phyloP scores from a whole-genome alignment of 2,113 vertebrate species.

The Irena cyanogastra region DNA sequence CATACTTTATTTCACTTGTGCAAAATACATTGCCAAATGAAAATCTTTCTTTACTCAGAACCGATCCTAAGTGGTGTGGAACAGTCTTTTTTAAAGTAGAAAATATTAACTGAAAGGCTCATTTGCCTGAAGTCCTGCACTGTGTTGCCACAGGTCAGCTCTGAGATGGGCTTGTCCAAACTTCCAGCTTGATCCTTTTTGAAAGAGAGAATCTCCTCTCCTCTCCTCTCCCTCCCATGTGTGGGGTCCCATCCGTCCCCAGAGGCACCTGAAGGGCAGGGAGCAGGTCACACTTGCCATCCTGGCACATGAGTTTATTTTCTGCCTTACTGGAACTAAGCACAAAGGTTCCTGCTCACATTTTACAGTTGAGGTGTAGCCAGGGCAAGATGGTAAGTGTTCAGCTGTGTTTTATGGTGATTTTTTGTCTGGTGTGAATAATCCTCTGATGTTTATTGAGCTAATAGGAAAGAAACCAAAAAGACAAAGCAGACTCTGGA shows the following conservation, averaged over 20 bases:
- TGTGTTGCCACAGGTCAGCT: neutral
- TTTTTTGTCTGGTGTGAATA: neutral
- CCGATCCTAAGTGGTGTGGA: neutral
- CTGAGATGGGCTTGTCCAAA: neutral
- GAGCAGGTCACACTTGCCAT: neutral
- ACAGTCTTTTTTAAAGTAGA: neutral
- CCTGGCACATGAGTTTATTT: neutral
- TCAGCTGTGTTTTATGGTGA: neutral
- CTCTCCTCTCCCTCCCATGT: neutral
- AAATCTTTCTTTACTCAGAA: neutral
- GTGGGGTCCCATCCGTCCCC: neutral
- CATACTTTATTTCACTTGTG: neutral
- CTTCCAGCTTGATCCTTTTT: neutral
- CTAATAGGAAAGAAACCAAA: neutral
- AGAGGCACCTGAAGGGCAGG: neutral
- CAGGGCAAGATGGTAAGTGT: neutral
- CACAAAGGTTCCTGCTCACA: neutral
- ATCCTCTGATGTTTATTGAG: neutral
- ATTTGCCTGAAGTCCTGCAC: neutral
- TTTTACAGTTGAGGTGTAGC: neutral
- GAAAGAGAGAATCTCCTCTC: neutral
- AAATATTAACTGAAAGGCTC: neutral
- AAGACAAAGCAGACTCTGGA: neutral
- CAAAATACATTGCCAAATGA: neutral
- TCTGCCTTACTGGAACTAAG: neutral